Conservation (phyloP, 1,140 invertebrate species). For the Octopus sinensis region DNA sequence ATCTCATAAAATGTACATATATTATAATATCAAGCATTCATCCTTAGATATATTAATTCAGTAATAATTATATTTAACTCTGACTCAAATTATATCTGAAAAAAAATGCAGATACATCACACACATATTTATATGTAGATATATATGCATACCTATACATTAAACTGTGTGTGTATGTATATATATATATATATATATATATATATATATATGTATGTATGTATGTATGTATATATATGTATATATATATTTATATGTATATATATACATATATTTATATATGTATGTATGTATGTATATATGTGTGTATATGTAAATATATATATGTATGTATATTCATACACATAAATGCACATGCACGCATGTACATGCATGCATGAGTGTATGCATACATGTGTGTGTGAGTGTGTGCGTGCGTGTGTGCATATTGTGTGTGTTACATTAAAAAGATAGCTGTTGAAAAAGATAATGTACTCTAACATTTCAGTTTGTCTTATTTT, state of each 20-base stretch:
- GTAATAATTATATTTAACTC: too few relatives aligned
- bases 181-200: slow-evolving; percentile 5
- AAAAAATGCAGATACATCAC: not conserved
- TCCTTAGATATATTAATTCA: too few relatives aligned
- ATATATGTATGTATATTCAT: too few relatives aligned
- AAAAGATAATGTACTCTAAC: too few relatives aligned
- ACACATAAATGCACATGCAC: too few relatives aligned
- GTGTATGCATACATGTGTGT: too few relatives aligned
- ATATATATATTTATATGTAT: not conserved
- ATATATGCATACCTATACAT: not conserved
- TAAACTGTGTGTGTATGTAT: not conserved
- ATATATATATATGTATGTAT: not conserved
- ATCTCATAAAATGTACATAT: not conserved
- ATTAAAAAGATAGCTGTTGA: too few relatives aligned
- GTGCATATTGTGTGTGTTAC: too few relatives aligned
- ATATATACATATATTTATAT: not conserved
- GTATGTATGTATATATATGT: not conserved
- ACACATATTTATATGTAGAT: not conserved
- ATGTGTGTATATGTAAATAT: not conserved
- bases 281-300: not conserved
- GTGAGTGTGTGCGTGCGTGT: too few relatives aligned
- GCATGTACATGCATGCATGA: too few relatives aligned
- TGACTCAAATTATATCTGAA: not conserved
- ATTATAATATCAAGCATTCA: not conserved
- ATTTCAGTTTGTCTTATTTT: too few relatives aligned